Evolutionary conservation across 2,113 vertebrate species (phyloP).

Genomic region (Vulpes ferrilata): DNA sequence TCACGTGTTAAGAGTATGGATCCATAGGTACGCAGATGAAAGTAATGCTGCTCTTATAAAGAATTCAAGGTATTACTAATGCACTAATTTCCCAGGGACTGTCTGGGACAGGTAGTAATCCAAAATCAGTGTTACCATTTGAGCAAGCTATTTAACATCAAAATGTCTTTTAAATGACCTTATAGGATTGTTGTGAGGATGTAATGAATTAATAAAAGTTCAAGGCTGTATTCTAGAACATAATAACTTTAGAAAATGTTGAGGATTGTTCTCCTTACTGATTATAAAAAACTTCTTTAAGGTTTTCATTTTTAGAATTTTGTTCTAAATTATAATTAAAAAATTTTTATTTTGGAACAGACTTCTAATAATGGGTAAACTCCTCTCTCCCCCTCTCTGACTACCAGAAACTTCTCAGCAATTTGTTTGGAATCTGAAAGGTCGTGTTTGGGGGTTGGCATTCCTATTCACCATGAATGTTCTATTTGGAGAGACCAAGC

Average conservation of each 20-base stretch:
- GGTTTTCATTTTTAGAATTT: conserved; percentile 45
- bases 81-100: not conserved
- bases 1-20: not conserved
- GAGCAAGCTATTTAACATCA: not conserved
- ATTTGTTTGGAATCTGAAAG: not conserved
- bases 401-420: not conserved
- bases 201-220: not conserved
- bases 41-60: not conserved
- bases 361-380: not conserved
- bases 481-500: not conserved
- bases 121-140: conserved; percentile 6
- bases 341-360: conserved; percentile 30
- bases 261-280: not conserved
- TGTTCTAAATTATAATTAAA: conserved; percentile 20
- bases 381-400: too few relatives aligned
- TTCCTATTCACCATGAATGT: not conserved
- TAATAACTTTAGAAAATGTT: not conserved
- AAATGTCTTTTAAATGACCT: not conserved
- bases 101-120: not conserved
- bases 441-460: not conserved
- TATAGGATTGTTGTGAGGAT: not conserved
- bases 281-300: conserved; percentile 25
- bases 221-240: not conserved
- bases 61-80: not conserved
- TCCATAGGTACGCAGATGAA: not conserved